Conservation (phyloP, 2,113 vertebrate genomes). For the Nycticorax nycticorax region DNA sequence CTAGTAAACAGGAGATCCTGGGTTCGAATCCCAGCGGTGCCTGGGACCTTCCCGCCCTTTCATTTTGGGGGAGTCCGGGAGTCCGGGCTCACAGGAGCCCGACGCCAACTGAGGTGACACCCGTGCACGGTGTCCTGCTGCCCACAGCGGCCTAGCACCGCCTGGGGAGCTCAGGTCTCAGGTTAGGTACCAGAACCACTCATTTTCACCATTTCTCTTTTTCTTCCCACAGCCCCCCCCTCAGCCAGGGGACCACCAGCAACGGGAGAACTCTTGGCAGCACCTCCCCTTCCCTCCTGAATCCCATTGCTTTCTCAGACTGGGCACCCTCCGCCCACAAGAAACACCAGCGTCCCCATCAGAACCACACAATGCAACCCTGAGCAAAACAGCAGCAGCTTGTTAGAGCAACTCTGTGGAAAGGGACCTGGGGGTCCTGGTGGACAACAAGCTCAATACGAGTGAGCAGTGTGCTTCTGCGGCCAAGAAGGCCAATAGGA, state of each 20-base stretch:
- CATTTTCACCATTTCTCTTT: background rate
- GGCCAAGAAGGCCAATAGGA: too few species aligned
- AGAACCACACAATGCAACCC: too few species aligned
- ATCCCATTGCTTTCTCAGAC: background rate
- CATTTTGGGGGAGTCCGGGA: background rate
- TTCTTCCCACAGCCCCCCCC: too few species aligned
- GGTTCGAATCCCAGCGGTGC: conserved; percentile 92
- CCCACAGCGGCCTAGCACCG: too few species aligned
- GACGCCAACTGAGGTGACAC: too few species aligned
- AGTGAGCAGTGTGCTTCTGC: too few species aligned
- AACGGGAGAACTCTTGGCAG: fast-evolving
- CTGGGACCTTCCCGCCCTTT: fast-evolving
- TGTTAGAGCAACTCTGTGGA: too few species aligned
- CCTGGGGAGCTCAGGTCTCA: too few species aligned
- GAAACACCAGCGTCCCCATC: fast-evolving
- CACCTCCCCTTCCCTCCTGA: fast-evolving
- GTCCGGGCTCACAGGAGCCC: too few species aligned
- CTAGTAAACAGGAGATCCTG: conserved; percentile 92
- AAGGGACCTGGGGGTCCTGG: too few species aligned
- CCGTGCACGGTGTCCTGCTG: fast-evolving
- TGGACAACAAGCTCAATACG: too few species aligned
- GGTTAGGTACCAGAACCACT: fast-evolving
- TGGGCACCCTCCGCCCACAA: fast-evolving
- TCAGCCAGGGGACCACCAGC: fast-evolving
- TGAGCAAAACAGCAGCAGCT: fast-evolving